Conservation (phyloP, 2,888 invertebrate genomes). For the Cheilosia pagana region DNA sequence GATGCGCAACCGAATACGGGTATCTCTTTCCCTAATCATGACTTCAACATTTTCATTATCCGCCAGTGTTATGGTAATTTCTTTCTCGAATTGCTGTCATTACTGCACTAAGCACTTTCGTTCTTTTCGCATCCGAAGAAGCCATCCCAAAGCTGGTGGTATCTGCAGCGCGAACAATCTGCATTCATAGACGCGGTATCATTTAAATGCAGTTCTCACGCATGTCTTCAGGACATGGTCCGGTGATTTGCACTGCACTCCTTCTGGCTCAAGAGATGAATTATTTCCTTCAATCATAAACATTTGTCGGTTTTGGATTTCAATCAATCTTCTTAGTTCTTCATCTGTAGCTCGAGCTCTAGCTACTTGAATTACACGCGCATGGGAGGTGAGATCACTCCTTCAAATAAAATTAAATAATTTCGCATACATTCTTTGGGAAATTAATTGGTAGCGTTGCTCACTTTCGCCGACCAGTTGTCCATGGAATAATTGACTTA, state of each 20-base stretch:
- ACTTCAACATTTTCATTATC: conserved; percentile 55
- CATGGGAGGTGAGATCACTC: conserved; percentile 45
- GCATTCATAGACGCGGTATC: conserved; percentile 42
- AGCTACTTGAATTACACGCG: conserved; percentile 37
- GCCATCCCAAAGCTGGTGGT: conserved; percentile 38
- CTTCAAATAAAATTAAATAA: conserved; percentile 12
- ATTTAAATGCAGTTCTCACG: conserved; percentile 79
- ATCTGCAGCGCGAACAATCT: conserved; percentile 7
- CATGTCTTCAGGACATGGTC: conserved; percentile 81
- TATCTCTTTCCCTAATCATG: conserved; percentile 52
- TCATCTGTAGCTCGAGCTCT: too few relatives aligned
- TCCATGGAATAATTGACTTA: conserved; percentile 56
- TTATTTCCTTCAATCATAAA: conserved; percentile 61
- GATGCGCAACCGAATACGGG: conserved; percentile 27
- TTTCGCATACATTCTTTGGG: conserved; percentile 12
- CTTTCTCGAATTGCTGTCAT: conserved; percentile 43
- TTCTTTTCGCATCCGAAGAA: conserved; percentile 45
- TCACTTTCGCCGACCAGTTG: conserved; percentile 68
- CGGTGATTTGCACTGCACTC: conserved; percentile 31
- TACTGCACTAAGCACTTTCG: conserved; percentile 57
- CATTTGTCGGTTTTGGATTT: conserved; percentile 47
- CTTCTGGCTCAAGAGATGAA: conserved; percentile 28
- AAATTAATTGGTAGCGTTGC: neutral
- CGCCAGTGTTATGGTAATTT: conserved; percentile 59
- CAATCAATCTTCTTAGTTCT: conserved; percentile 42